Percentiles rank a stretch among this genome's conserved stretches.
These are phyloP conservation scores for Theretra japonica DNA, from an alignment of 2,888 invertebrate genomes.

Conservation along the genomic window DNA sequence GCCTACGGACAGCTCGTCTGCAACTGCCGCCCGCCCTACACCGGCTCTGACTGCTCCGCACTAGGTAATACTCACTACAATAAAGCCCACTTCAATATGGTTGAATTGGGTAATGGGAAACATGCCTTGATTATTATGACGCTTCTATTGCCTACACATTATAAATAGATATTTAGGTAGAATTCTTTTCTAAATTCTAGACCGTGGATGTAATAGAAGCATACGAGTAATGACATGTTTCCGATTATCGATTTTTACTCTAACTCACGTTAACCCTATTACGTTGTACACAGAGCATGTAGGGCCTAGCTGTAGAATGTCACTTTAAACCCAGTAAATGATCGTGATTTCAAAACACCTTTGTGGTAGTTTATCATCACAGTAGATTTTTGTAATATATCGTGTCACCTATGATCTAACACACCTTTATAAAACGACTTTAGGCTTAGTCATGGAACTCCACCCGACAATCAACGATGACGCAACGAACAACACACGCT, in stretches of 20 bases:
- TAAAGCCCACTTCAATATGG: too few species aligned
- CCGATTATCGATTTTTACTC: neutral
- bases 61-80: slow-evolving; percentile 55
- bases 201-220: too few species aligned
- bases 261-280: neutral
- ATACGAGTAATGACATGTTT: too few species aligned
- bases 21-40: slow-evolving; percentile 88
- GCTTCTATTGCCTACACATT: too few species aligned
- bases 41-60: slow-evolving; percentile 86
- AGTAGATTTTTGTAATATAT: neutral
- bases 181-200: too few species aligned
- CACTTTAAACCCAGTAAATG: neutral
- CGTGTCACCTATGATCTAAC: slow-evolving; percentile 21
- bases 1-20: slow-evolving; percentile 87
- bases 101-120: too few species aligned
- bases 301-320: neutral
- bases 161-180: too few species aligned
- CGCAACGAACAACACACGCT: slow-evolving; percentile 44
- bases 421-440: slow-evolving; percentile 28
- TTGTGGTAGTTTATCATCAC: neutral
- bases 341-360: neutral
- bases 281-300: neutral
- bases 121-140: too few species aligned
- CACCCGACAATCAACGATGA: slow-evolving; percentile 66
- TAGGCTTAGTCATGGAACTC: slow-evolving; percentile 79